phyloP scores from a whole-genome alignment of 2,113 vertebrate genomes.

The Rhinoderma darwinii region DNA sequence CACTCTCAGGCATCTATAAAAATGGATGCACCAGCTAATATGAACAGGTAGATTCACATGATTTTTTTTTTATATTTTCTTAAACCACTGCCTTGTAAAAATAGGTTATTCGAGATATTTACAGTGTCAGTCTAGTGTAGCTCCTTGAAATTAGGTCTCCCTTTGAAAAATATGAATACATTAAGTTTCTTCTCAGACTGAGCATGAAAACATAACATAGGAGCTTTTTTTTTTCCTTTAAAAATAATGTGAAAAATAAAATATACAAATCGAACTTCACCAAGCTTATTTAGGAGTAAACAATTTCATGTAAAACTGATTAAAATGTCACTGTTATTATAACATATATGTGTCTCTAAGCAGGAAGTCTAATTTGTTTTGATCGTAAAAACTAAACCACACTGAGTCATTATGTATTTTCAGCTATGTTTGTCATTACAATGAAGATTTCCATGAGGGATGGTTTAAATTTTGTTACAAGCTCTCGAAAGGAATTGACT shows the following conservation, averaged over 20 bases:
- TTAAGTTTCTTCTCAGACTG: neutral
- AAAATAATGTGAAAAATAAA: conserved; percentile 11
- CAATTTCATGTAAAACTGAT: conserved; percentile 27
- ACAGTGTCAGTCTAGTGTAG: neutral
- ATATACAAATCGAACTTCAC: conserved; percentile 6
- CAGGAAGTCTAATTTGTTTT: conserved; percentile 34
- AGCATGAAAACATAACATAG: neutral
- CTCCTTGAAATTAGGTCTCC: neutral
- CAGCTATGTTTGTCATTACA: conserved; percentile 6
- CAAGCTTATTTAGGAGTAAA: conserved; percentile 2
- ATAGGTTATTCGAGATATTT: neutral
- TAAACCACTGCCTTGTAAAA: neutral
- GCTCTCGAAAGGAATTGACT: conserved; percentile 4
- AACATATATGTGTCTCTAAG: conserved; percentile 27
- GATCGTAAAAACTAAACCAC: conserved; percentile 34
- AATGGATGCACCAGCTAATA: neutral
- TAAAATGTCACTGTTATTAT: conserved; percentile 47
- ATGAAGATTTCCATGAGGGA: conserved; percentile 33
- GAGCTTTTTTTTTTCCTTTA: neutral
- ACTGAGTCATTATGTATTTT: conserved; percentile 11
- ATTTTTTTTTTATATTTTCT: no score
- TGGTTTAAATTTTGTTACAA: conserved; percentile 41
- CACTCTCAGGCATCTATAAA: neutral
- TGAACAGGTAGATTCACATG: neutral
- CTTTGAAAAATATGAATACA: neutral